Conservation (phyloP, 2,797 vertebrate species). For the Centropyge bicolor region DNA sequence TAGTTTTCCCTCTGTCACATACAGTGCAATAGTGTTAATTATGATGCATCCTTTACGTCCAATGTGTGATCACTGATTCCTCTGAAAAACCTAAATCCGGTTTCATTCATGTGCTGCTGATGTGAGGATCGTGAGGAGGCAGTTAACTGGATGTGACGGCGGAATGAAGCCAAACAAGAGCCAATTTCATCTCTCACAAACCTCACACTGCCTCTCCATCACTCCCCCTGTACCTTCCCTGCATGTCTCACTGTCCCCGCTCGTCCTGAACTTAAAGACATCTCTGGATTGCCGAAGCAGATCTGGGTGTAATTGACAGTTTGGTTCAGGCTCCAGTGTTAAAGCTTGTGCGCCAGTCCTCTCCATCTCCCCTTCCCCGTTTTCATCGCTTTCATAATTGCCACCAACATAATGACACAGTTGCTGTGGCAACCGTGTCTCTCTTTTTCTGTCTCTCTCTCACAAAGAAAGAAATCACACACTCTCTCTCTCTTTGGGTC, state of each 20-base stretch:
- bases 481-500: constrained; percentile 51
- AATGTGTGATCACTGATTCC: constrained; percentile 13
- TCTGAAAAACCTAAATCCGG: background rate
- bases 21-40: background rate
- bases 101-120: constrained; percentile 39
- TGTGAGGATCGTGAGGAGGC: constrained; percentile 30
- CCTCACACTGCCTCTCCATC: constrained; percentile 8
- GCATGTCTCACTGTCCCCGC: background rate
- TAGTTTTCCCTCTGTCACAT: constrained; percentile 7
- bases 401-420: constrained; percentile 89
- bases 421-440: constrained; percentile 87
- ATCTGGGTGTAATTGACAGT: constrained; percentile 74
- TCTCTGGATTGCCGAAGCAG: constrained; percentile 49
- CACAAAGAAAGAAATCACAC: constrained; percentile 21
- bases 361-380: constrained; percentile 76
- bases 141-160: constrained; percentile 12
- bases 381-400: constrained; percentile 87
- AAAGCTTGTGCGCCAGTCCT: constrained; percentile 75
- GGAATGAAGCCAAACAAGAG: constrained; percentile 27
- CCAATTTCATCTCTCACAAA: constrained; percentile 8
- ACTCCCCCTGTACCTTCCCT: background rate
- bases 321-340: constrained; percentile 74
- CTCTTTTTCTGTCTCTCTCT: constrained; percentile 41
- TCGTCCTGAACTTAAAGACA: constrained; percentile 43
- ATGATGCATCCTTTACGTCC: constrained; percentile 21